A percentile compares a stretch with the other conserved stretches of the same genome.
Evolutionary conservation across 2,113 vertebrate species (phyloP).

Genomic region (Apodemus speciosus): DNA sequence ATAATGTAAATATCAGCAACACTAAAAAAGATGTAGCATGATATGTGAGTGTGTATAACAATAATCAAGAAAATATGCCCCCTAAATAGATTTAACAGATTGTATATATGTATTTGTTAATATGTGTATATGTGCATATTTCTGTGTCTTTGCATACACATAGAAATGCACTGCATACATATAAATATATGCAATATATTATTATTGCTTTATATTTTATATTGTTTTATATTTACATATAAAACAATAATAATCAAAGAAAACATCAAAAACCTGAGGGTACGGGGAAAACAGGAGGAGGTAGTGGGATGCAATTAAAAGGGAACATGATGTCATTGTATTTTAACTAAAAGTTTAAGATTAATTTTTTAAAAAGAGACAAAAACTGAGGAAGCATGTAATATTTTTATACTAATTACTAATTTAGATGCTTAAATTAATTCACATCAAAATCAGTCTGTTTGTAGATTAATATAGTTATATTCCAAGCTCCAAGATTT

Average conservation of each 20-base stretch:
- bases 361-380: not conserved
- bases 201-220: no score
- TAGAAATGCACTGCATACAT: not conserved
- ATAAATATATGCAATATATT: no score
- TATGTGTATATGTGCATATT: no score
- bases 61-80: not conserved
- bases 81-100: not conserved
- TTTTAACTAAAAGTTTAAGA: not conserved
- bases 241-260: not conserved
- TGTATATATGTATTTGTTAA: not conserved
- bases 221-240: no score
- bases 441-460: not conserved
- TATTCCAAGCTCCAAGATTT: not conserved
- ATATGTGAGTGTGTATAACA: not conserved
- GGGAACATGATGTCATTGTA: not conserved
- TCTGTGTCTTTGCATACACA: not conserved
- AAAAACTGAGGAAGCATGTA: not conserved
- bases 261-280: not conserved
- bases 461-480: not conserved
- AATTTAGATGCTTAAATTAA: conserved; percentile 18
- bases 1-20: not conserved
- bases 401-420: not conserved
- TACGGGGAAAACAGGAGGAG: not conserved
- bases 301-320: not conserved
- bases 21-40: no score